These are phyloP conservation scores for Rhinichthys klamathensis DNA, from an alignment of 2,113 vertebrate genomes.

Conservation along the genomic window DNA sequence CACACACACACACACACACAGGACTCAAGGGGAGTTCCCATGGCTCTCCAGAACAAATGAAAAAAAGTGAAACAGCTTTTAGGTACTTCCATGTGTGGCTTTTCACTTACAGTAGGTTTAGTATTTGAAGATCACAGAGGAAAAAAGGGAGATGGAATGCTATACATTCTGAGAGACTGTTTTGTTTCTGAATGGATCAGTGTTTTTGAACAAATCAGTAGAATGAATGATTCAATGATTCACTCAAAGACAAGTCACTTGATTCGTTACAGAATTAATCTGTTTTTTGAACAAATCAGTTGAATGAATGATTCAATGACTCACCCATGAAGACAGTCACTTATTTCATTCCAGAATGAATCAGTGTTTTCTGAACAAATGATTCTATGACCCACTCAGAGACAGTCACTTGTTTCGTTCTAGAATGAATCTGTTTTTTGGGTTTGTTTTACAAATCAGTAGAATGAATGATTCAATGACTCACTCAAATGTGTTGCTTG, in stretches of 20 bases:
- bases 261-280: too few species aligned
- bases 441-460: background rate
- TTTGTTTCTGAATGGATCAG: too few species aligned
- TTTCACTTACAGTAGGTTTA: background rate
- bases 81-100: background rate
- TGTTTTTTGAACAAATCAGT: too few species aligned
- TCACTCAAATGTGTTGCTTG: too few species aligned
- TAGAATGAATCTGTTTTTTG: background rate
- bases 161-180: background rate
- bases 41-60: background rate
- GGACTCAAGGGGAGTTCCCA: background rate
- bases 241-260: background rate
- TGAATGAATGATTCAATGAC: background rate
- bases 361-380: too few species aligned
- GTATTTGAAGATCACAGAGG: background rate
- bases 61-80: background rate
- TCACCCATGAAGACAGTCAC: too few species aligned
- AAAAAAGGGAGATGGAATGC: background rate
- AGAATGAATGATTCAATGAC: background rate
- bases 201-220: too few species aligned
- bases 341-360: too few species aligned
- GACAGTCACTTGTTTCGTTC: background rate
- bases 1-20: background rate
- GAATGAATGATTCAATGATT: background rate
- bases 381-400: background rate